Evolutionary conservation across 2,113 vertebrate species (phyloP).

Genomic region (Lates calcarifer): DNA sequence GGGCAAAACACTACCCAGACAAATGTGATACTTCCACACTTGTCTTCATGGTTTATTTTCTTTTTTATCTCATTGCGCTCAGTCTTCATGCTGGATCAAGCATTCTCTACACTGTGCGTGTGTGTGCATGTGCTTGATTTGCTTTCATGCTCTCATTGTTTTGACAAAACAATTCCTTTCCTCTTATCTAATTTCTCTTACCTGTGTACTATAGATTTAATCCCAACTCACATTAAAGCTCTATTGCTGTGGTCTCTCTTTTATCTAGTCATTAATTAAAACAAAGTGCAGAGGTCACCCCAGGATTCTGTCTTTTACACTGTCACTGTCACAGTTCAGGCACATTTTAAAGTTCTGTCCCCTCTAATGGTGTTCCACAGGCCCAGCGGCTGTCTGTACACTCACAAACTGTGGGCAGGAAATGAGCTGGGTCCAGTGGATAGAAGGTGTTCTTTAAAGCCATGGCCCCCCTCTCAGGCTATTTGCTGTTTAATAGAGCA

Average conservation of each 20-base stretch:
- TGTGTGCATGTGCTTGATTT: constrained; percentile 25
- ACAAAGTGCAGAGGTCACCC: constrained; percentile 39
- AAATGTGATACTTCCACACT: constrained; percentile 59
- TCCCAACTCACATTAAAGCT: constrained; percentile 21
- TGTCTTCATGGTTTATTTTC: constrained; percentile 53
- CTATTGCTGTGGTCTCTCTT: constrained; percentile 8
- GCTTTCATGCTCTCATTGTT: constrained; percentile 47
- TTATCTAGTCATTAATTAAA: constrained; percentile 45
- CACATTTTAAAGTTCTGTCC: constrained; percentile 69
- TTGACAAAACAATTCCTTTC: constrained; percentile 43
- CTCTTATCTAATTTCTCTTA: constrained; percentile 33
- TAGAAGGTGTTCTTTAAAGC: constrained; percentile 82
- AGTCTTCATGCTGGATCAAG: constrained; percentile 64
- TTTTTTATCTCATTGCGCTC: constrained; percentile 63
- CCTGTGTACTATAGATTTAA: constrained; percentile 23
- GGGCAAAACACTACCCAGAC: constrained; percentile 61
- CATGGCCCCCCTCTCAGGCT: constrained; percentile 84
- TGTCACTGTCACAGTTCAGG: constrained; percentile 53
- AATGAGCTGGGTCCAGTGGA: constrained; percentile 65
- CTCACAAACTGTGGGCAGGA: constrained; percentile 59
- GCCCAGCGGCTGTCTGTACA: constrained; percentile 45
- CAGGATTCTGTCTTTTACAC: constrained; percentile 31
- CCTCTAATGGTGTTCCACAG: constrained; percentile 67
- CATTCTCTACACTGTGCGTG: constrained; percentile 9
- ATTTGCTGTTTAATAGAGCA: constrained; percentile 86